Evolutionary conservation across 2,888 invertebrate species (phyloP).

Genomic region (Eulithis prunata): DNA sequence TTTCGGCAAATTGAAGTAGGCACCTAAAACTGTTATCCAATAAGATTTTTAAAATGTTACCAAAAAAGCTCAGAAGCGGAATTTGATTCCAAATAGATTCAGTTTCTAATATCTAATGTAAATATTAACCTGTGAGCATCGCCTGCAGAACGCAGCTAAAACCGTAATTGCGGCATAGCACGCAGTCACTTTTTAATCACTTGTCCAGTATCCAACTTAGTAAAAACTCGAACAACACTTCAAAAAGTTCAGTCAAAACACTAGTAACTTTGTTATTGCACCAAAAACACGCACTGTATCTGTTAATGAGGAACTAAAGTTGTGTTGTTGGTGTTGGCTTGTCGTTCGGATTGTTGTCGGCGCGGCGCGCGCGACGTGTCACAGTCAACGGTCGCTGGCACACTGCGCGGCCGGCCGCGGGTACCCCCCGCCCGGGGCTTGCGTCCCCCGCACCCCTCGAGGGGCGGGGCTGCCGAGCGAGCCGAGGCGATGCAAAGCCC

Average conservation of each 20-base stretch:
- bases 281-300: constrained; percentile 77
- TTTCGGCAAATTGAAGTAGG: too few relatives aligned
- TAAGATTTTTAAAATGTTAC: constrained; percentile 21
- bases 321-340: constrained; percentile 73
- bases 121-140: constrained; percentile 82
- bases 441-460: constrained; percentile 57
- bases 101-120: constrained; percentile 62
- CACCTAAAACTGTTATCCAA: constrained; percentile 16
- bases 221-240: constrained; percentile 70
- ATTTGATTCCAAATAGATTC: constrained; percentile 52
- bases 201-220: constrained; percentile 78
- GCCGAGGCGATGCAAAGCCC: constrained; percentile 81
- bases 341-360: constrained; percentile 67
- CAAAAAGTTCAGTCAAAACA: constrained; percentile 73
- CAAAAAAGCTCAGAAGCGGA: constrained; percentile 3
- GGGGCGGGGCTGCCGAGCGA: constrained; percentile 73
- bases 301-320: constrained; percentile 77
- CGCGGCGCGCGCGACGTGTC: constrained; percentile 74
- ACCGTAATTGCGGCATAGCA: constrained; percentile 79
- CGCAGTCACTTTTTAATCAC: constrained; percentile 79
- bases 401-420: constrained; percentile 75
- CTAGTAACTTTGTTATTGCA: constrained; percentile 70
- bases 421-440: constrained; percentile 59
- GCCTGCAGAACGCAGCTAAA: constrained; percentile 81
- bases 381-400: constrained; percentile 81